Evolutionary conservation across 37 sponge, comb jelly and placozoan genomes (phyloP).

Genomic region (Bolinopsis microptera): DNA sequence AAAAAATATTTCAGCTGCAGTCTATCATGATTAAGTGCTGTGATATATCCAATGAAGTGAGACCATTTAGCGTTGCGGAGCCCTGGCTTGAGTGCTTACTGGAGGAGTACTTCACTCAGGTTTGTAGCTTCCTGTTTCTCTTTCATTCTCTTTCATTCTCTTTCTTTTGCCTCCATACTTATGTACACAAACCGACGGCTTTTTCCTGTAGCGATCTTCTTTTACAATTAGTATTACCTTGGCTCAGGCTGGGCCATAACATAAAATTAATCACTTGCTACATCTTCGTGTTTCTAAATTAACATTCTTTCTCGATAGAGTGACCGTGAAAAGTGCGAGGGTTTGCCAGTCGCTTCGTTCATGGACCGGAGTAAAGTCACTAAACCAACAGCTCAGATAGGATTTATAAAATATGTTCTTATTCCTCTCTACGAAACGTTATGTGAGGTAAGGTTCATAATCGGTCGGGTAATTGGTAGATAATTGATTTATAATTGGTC

Average conservation of each 20-base stretch:
- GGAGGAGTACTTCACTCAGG: conserved; percentile 82
- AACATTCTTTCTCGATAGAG: conserved; percentile 71
- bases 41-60: conserved; percentile 86
- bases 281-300: no score
- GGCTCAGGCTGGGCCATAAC: no score
- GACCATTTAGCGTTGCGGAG: conserved; percentile 80
- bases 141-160: no score
- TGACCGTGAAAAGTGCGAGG: conserved; percentile 82
- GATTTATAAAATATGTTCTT: conserved; percentile 81
- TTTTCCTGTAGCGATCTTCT: no score
- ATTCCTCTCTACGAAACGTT: conserved; percentile 79
- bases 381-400: conserved; percentile 80
- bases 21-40: conserved; percentile 83
- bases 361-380: conserved; percentile 88
- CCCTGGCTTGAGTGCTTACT: conserved; percentile 91
- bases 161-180: no score
- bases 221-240: background rate
- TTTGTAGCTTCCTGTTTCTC: no score
- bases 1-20: no score
- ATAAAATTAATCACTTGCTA: no score
- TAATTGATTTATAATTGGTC: no score
- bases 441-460: conserved; percentile 71
- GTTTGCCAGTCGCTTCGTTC: conserved; percentile 81
- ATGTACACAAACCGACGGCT: no score
- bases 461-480: no score